A percentile compares a stretch with the other conserved stretches of the same genome.
phyloP scores from a whole-genome alignment of 2,113 vertebrate genomes.

The Beaufortia kweichowensis region DNA sequence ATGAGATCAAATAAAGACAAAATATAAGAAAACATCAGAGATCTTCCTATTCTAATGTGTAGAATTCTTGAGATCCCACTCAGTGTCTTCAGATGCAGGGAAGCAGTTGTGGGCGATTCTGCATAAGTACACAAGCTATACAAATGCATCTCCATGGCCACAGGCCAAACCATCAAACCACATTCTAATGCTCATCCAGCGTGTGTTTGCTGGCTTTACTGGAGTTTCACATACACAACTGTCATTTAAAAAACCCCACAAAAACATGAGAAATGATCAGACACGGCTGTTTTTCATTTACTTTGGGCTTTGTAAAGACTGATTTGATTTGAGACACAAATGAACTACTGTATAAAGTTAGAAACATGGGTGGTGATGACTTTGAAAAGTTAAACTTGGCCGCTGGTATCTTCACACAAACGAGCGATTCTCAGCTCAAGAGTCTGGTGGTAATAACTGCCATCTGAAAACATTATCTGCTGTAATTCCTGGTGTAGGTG shows the following conservation, averaged over 20 bases:
- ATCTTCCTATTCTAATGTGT: neutral
- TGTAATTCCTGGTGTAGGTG: conserved; percentile 59
- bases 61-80: neutral
- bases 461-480: conserved; percentile 50
- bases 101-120: conserved; percentile 21
- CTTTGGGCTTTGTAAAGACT: too few relatives aligned
- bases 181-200: neutral
- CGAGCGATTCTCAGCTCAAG: conserved; percentile 44
- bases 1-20: neutral
- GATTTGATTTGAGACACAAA: too few relatives aligned
- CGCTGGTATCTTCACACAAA: conserved; percentile 30
- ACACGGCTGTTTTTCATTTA: neutral
- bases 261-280: neutral
- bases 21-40: neutral
- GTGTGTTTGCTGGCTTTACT: neutral
- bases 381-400: conserved; percentile 2
- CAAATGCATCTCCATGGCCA: conserved; percentile 28
- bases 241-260: neutral
- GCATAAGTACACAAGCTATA: conserved; percentile 25
- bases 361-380: neutral
- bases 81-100: conserved; percentile 35
- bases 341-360: neutral
- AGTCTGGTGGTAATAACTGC: conserved; percentile 52
- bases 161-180: conserved; percentile 29
- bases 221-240: conserved; percentile 12